A percentile compares a stretch with the other conserved stretches of the same genome.
phyloP scores from a whole-genome alignment of 2,113 vertebrate genomes.

The Turnix velox region DNA sequence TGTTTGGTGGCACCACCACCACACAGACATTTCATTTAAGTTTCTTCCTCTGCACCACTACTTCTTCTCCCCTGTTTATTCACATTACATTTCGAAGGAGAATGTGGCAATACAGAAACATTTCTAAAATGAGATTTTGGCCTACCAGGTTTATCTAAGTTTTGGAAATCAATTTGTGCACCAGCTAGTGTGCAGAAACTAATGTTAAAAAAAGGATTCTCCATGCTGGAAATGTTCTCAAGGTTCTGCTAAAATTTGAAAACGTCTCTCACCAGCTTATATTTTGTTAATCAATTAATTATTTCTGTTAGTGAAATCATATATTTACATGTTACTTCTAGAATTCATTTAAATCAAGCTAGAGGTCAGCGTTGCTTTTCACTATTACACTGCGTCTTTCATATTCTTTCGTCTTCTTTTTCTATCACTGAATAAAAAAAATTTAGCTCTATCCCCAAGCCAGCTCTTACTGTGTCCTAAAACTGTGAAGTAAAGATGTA shows the following conservation, averaged over 20 bases:
- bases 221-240: background rate
- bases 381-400: background rate
- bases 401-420: background rate
- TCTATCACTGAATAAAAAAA: background rate
- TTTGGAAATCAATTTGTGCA: background rate
- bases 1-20: background rate
- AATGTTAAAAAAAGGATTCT: background rate
- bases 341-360: background rate
- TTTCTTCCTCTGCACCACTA: background rate
- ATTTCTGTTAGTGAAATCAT: background rate
- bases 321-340: background rate
- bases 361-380: background rate
- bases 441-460: background rate
- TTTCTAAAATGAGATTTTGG: background rate
- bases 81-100: background rate
- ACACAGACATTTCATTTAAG: background rate
- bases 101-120: background rate
- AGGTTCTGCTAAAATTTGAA: background rate
- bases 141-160: background rate
- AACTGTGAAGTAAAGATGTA: slow-evolving; percentile 17
- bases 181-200: background rate
- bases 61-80: background rate
- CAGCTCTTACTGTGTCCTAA: background rate
- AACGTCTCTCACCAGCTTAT: background rate
- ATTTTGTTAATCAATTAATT: background rate